Base-by-base conservation (phyloP, 37 sponge, comb jelly and placozoan species). In the Ephydatia muelleri region DNA sequence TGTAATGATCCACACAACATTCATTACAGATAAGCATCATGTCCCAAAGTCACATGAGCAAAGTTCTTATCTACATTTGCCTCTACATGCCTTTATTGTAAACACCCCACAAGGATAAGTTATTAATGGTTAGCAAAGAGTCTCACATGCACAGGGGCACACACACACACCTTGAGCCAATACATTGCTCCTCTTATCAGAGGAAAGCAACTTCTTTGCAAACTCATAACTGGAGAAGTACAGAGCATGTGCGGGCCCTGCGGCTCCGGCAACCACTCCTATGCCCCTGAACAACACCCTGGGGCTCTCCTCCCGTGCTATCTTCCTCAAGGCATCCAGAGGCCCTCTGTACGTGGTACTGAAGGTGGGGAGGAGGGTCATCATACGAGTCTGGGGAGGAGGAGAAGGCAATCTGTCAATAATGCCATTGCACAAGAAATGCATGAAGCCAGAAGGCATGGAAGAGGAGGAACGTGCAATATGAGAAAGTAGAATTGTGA, bases 181-280 rank as follows among this genome's bases (percentile, higher is more conserved):
- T 8, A 93, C 82, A 35, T 70, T 75, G 36, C 82, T 81, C 76
- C 82, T 81, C 25, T 81, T 82, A 1, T 82, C 82, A 19, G 49
- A 23, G 0, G 88, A 82, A 16, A 95, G 38, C 0, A 11, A 12
- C 34, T 74, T 82, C 88, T 98, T 98, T 30, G 77, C 36, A 34
- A 68, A 79, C 82, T 99, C 99, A 48, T 99, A 99, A 19, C 86
- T 72, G 6, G 97, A 70, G 80, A 97, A 99, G 81, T 99, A 99
- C 25, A 92, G 75, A 11, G 97, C 99, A 68, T 99, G 99, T 11
- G 99, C 99, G 8, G 99, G 99, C 35, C 97, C 99, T 35, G 99
- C 99, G 0, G 95, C 95, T 2, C 38, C 68, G 8, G 93, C 91
- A 32, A 99, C 99, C 38, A 97, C 92, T 22, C 87, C 85, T 27